These are phyloP conservation scores for Heliconius himera DNA, from an alignment of 1,140 invertebrate species.

Conservation along the genomic window DNA sequence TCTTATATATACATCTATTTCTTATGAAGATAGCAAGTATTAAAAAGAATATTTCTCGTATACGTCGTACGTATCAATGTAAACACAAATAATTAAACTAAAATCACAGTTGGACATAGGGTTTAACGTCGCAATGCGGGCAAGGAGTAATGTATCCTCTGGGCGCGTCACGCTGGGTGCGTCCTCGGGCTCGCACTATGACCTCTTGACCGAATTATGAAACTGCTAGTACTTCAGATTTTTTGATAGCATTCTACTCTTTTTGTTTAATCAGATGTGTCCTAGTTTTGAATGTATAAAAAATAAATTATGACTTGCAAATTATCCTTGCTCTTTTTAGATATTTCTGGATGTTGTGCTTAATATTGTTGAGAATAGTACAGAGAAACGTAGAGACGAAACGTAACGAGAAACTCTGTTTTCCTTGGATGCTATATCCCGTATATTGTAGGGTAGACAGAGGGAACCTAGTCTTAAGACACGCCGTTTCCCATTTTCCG, in stretches of 20 bases:
- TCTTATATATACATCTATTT: neutral
- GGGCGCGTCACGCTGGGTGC: conserved; percentile 70
- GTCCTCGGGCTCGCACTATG: conserved; percentile 51
- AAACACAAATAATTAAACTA: neutral
- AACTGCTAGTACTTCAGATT: neutral
- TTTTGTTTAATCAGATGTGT: neutral
- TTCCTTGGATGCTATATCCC: too few species aligned
- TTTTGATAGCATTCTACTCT: neutral
- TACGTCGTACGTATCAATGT: neutral
- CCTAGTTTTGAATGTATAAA: neutral
- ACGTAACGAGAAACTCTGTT: too few species aligned
- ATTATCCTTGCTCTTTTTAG: too few species aligned
- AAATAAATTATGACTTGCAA: neutral
- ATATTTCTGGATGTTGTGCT: too few species aligned
- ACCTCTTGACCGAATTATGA: conserved; percentile 69
- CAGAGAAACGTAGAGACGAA: too few species aligned
- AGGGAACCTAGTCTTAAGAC: too few species aligned
- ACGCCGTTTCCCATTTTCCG: too few species aligned
- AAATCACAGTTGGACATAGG: conserved; percentile 35
- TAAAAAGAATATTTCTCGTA: neutral
- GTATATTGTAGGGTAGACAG: too few species aligned
- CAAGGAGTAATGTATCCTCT: conserved; percentile 69
- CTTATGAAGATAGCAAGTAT: neutral
- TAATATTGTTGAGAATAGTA: too few species aligned
- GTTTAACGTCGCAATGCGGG: conserved; percentile 73